phyloP scores from a whole-genome alignment of 1,140 invertebrate species.

The Leucophenga varia region DNA sequence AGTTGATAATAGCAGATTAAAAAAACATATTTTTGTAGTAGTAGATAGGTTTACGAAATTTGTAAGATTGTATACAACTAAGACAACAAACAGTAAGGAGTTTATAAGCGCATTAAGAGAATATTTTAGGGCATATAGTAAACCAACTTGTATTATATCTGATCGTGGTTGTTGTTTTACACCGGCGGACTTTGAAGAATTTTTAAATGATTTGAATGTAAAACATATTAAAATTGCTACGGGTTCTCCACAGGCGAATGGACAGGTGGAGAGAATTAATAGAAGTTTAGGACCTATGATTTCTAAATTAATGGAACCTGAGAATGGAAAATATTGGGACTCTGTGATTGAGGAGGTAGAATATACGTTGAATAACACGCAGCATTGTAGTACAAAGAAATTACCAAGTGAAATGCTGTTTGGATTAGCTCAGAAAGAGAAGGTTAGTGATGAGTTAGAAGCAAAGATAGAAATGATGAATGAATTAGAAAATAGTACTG shows the following conservation, averaged over 20 bases:
- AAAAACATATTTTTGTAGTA: constrained; percentile 55
- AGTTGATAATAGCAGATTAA: constrained; percentile 26
- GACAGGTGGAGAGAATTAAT: constrained; percentile 17
- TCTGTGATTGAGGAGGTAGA: no score
- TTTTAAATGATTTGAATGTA: constrained; percentile 16
- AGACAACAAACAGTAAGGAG: constrained; percentile 21
- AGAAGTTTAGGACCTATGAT: constrained; percentile 1
- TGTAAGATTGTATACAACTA: constrained; percentile 2
- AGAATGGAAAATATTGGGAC: constrained; percentile 13
- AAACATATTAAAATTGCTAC: constrained; percentile 6
- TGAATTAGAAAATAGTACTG: no score
- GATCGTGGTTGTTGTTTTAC: constrained; percentile 33
- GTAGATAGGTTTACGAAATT: constrained; percentile 39
- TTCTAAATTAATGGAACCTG: not conserved
- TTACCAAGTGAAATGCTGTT: no score
- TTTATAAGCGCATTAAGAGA: constrained; percentile 26
- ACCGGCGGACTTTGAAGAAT: constrained; percentile 15
- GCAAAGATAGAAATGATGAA: no score
- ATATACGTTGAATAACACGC: no score
- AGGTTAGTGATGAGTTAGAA: no score
- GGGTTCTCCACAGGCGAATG: constrained; percentile 13
- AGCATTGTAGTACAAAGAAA: no score
- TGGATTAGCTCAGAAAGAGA: no score
- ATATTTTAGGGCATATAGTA: constrained; percentile 9
- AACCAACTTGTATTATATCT: constrained; percentile 23